Evolutionary conservation across 2,113 vertebrate genomes (phyloP), one percentile per base, ranked within the genome.

Genomic region (Tetraodon nigroviridis): DNA sequence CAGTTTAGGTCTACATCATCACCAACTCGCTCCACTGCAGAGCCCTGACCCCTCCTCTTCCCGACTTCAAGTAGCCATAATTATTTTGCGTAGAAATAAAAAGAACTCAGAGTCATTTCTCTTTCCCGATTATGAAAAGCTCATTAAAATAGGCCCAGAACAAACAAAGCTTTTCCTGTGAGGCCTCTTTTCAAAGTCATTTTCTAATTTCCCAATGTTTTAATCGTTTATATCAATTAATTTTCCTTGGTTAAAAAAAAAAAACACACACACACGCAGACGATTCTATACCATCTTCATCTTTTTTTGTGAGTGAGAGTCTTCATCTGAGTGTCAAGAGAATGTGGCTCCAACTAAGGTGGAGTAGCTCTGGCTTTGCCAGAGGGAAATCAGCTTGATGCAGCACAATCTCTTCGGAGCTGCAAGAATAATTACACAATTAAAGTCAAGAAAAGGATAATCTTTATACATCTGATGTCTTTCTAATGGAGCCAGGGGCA

Each of bases 141-240:
- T 97, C 94, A 98, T 98, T 98, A 97, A 97, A 96, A 94, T 86
- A 89, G 85, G 90, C 77, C 86, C 88, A 92, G 92, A 95, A 94
- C 93, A 97, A 98, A 97, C 94, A 98, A 96, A 93, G 94, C 91
- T 90, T 83, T 87, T 93, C 95, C 94, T 95, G 82, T 85, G 94
- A 97, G 95, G 93, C 92, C 90, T 89, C 93, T 90, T 93, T 96
- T 95, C 92, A 96, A 94, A 94, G 91, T 90, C 93, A 90, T 90
- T 93, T 92, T 90, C 87, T 94, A 94, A 93, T 95, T 89, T 94
- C 92, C 92, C 92, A 89, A 90, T 93, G 89, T 90, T 90, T 95
- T 94, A 96, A 96, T 96, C 92, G 94, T 96, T 96, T 93, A 94
- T 93, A 95, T 96, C 94, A 97, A 99, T 97, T 98, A 97, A 97